These are phyloP conservation scores for Oreochromis grahami DNA, from an alignment of 2,797 vertebrate genomes.

Conservation along the genomic window DNA sequence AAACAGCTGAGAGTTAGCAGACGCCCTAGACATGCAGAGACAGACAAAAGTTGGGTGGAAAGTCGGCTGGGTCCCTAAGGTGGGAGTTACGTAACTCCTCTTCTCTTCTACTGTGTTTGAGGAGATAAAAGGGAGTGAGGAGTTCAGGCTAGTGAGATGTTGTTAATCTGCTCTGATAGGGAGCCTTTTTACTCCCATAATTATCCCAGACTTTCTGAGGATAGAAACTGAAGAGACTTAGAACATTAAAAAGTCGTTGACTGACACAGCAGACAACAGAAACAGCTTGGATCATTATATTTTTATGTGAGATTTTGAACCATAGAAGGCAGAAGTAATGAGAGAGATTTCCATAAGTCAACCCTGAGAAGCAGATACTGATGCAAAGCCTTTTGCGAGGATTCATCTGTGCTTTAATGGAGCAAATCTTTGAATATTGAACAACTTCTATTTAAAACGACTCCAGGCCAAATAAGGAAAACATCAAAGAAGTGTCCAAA, in stretches of 20 bases:
- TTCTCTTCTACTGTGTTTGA: slow-evolving; percentile 62
- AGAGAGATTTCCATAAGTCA: slow-evolving; percentile 52
- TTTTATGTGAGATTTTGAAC: slow-evolving; percentile 52
- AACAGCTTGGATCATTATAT: slow-evolving; percentile 58
- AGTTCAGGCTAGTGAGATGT: slow-evolving; percentile 63
- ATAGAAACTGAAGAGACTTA: slow-evolving; percentile 46
- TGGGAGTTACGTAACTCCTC: slow-evolving; percentile 64
- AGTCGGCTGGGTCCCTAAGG: slow-evolving; percentile 70
- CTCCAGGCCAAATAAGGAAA: neutral
- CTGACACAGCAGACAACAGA: slow-evolving; percentile 59
- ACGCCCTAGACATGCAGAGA: slow-evolving; percentile 48
- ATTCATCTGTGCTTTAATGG: slow-evolving; percentile 17
- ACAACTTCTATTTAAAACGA: slow-evolving; percentile 16
- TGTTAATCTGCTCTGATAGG: slow-evolving; percentile 69
- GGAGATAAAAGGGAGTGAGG: slow-evolving; percentile 68
- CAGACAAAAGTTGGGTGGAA: slow-evolving; percentile 68
- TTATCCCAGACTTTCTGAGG: slow-evolving; percentile 61
- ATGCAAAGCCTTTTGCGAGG: slow-evolving; percentile 9
- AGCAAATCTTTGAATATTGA: slow-evolving; percentile 41
- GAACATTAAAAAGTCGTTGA: slow-evolving; percentile 48
- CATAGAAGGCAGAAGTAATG: slow-evolving; percentile 41
- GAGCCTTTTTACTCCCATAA: slow-evolving; percentile 60
- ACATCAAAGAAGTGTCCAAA: neutral
- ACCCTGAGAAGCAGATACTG: slow-evolving; percentile 29
- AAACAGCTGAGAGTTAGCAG: slow-evolving; percentile 59